Percentiles rank a stretch among this genome's conserved stretches.
These are phyloP conservation scores for Steatornis caripensis DNA, from an alignment of 2,113 vertebrate genomes.

Conservation along the genomic window DNA sequence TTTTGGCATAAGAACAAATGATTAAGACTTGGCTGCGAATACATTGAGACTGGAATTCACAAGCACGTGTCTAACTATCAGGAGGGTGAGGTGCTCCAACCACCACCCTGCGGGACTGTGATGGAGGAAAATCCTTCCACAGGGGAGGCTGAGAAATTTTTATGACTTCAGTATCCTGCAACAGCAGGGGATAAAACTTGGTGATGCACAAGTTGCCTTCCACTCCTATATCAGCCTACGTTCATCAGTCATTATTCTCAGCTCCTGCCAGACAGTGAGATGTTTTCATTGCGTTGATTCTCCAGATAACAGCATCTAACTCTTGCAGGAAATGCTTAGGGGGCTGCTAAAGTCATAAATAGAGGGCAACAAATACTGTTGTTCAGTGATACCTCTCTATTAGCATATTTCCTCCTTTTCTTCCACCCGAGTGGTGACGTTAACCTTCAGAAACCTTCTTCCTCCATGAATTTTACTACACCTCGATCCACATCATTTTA, in stretches of 20 bases:
- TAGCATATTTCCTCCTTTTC: not conserved
- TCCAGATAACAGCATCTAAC: not conserved
- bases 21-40: not conserved
- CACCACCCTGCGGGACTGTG: accelerated
- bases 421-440: not conserved
- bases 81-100: not conserved
- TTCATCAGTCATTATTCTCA: not conserved
- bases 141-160: not conserved
- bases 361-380: not conserved
- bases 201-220: not conserved
- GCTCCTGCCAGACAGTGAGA: not conserved
- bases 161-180: not conserved
- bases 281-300: not conserved
- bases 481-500: not conserved
- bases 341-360: not conserved
- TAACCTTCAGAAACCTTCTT: not conserved
- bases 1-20: slow-evolving; percentile 33
- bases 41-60: not conserved
- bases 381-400: not conserved
- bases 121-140: not conserved
- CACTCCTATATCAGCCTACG: not conserved
- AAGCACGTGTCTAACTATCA: not conserved
- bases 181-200: not conserved
- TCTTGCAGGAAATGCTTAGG: not conserved
- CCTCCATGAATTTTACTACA: not conserved